Evolutionary conservation across 2,888 invertebrate species (phyloP).

Genomic region (Andrena flavipes): DNA sequence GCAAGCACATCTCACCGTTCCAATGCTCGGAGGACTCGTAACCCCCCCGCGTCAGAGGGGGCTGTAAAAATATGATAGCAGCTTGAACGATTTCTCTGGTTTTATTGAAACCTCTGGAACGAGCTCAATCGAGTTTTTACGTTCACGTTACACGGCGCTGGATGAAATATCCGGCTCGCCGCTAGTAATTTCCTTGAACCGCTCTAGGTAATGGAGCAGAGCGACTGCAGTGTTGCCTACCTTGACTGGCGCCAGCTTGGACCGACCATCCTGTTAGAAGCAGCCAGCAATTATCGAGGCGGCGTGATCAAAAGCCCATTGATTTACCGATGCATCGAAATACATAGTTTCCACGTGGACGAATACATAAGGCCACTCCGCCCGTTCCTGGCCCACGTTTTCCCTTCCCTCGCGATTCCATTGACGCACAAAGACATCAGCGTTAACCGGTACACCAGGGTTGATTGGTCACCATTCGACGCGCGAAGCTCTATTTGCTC

Average conservation of each 20-base stretch:
- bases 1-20: no score
- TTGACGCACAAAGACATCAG: neutral
- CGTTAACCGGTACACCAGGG: slow-evolving; percentile 3
- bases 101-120: no score
- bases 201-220: slow-evolving; percentile 1
- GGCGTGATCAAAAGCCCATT: slow-evolving; percentile 41
- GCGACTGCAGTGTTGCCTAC: neutral
- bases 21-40: no score
- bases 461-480: slow-evolving; percentile 17
- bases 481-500: neutral
- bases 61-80: no score
- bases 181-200: neutral
- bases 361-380: slow-evolving; percentile 10
- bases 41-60: no score
- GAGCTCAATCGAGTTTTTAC: neutral
- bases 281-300: slow-evolving; percentile 42
- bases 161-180: neutral
- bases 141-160: neutral
- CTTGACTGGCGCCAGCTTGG: slow-evolving; percentile 18
- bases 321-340: slow-evolving; percentile 37
- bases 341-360: slow-evolving; percentile 33
- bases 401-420: neutral
- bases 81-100: no score
- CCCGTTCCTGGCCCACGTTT: neutral
- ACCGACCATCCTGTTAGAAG: slow-evolving; percentile 26